Evolutionary conservation across 2,797 vertebrate genomes (phyloP).

Genomic region (Parotocinclus haroldoi): DNA sequence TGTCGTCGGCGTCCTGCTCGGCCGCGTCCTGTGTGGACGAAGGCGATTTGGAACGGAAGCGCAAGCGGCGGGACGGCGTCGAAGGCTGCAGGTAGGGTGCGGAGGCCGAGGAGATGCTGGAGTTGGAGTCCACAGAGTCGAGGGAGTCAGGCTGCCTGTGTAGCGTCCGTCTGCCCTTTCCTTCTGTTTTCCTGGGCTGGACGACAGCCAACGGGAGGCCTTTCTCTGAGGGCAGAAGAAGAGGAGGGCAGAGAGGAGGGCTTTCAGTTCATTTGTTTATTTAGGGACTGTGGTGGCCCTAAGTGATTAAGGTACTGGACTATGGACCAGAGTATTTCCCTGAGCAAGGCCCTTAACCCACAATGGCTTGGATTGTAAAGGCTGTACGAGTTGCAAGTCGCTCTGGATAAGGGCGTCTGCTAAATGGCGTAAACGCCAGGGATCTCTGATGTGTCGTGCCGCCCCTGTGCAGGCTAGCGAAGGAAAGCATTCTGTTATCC

Average conservation of each 20-base stretch:
- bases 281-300: no score
- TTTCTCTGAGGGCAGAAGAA: slow-evolving; percentile 71
- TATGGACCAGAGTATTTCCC: no score
- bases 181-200: slow-evolving; percentile 71
- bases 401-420: no score
- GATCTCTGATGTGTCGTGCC: no score
- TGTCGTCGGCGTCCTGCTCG: slow-evolving; percentile 71
- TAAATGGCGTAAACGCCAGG: no score
- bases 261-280: no score
- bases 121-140: slow-evolving; percentile 73
- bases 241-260: neutral
- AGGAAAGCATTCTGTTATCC: no score
- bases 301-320: no score
- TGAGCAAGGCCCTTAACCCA: no score
- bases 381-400: no score
- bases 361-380: no score
- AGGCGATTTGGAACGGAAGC: slow-evolving; percentile 84
- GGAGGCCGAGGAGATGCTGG: slow-evolving; percentile 72
- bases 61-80: slow-evolving; percentile 75
- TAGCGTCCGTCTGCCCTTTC: slow-evolving; percentile 66
- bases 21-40: slow-evolving; percentile 55
- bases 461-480: no score
- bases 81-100: slow-evolving; percentile 81
- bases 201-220: slow-evolving; percentile 63
- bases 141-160: slow-evolving; percentile 71